Evolutionary conservation across 2,113 vertebrate genomes (phyloP).

Genomic region (Oryctolagus cuniculus): mOryCun1.1 NC_091440.1:89370501-89371000

Average conservation of each 20-base stretch:
- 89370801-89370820: constrained; percentile 13
- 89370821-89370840: background rate
- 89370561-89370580: too few relatives aligned
- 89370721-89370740: background rate
- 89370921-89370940: background rate
- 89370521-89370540: too few relatives aligned
- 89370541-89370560: too few relatives aligned
- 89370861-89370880: background rate
- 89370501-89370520: too few relatives aligned
- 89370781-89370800: background rate
- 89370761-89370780: constrained; percentile 11
- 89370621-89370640: too few relatives aligned
- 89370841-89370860: too few relatives aligned
- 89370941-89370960: background rate
- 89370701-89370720: background rate
- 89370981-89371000: background rate
- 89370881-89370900: background rate
- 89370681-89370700: too few relatives aligned
- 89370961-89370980: background rate
- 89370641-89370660: too few relatives aligned
- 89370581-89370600: too few relatives aligned
- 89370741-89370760: constrained; percentile 20
- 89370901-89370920: background rate
- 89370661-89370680: too few relatives aligned
- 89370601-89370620: too few relatives aligned